These are phyloP conservation scores for Acronicta aceris DNA, from an alignment of 2,888 invertebrate genomes.

Conservation along the genomic window DNA sequence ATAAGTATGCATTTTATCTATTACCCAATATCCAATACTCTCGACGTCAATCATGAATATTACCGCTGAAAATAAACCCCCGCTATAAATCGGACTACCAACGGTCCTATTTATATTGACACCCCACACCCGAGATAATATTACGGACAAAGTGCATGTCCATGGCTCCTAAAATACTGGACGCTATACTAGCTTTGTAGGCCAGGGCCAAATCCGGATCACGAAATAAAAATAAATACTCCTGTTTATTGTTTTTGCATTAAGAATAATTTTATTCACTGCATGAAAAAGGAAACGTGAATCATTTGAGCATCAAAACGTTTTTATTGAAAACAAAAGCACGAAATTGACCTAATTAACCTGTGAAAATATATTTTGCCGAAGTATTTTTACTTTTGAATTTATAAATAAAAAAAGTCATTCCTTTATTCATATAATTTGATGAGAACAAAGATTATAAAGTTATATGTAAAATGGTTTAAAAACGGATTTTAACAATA, in stretches of 20 bases:
- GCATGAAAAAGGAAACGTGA: constrained; percentile 13
- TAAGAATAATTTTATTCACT: constrained; percentile 23
- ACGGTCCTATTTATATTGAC: constrained; percentile 52
- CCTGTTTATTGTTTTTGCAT: constrained; percentile 43
- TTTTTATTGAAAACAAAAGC: constrained; percentile 7
- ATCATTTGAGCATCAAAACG: constrained; percentile 8
- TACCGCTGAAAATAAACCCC: constrained; percentile 57
- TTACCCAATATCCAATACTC: constrained; percentile 14
- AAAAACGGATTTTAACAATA: no score
- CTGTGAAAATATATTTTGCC: no score
- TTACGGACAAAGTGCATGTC: constrained; percentile 22
- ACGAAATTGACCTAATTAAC: neutral
- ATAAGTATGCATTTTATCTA: constrained; percentile 2
- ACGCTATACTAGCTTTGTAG: constrained; percentile 46
- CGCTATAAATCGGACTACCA: constrained; percentile 33
- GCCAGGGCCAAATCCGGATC: constrained; percentile 58
- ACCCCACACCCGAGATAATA: constrained; percentile 30
- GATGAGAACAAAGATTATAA: no score
- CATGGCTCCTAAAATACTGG: constrained; percentile 50
- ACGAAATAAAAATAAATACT: constrained; percentile 45
- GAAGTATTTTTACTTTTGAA: no score
- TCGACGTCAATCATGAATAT: constrained; percentile 56
- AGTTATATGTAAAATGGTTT: no score
- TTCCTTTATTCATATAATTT: no score
- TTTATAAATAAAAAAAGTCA: neutral